Evolutionary conservation across 2,113 vertebrate species (phyloP).

Genomic region (Microtus ochrogaster): DNA sequence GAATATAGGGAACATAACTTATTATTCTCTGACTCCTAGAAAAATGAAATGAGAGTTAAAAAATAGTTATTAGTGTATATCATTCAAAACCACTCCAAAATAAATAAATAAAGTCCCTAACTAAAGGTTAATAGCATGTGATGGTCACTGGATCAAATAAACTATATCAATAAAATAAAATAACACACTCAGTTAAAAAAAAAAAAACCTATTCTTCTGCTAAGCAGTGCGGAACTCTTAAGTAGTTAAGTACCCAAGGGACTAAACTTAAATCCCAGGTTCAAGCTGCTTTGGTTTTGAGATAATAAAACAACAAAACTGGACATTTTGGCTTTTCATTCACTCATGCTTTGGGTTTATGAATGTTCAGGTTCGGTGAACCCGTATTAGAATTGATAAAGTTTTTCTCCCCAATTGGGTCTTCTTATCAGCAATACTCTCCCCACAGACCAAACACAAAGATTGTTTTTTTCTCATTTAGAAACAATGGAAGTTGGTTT

Average conservation of each 20-base stretch:
- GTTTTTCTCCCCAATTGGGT: slow-evolving; percentile 39
- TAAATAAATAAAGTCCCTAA: slow-evolving; percentile 34
- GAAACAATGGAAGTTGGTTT: slow-evolving; percentile 49
- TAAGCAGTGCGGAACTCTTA: slow-evolving; percentile 26
- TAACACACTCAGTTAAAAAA: neutral
- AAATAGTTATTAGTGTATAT: slow-evolving; percentile 73
- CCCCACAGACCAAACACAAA: slow-evolving; percentile 53
- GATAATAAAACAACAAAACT: slow-evolving; percentile 25
- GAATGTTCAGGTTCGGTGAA: neutral
- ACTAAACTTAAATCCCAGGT: slow-evolving; percentile 5
- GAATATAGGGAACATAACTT: slow-evolving; percentile 99
- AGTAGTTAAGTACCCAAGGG: slow-evolving; percentile 19
- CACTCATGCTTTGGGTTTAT: slow-evolving; percentile 45
- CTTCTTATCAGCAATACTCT: slow-evolving; percentile 54
- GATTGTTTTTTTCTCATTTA: slow-evolving; percentile 50
- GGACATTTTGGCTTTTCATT: slow-evolving; percentile 3
- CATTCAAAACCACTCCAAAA: neutral
- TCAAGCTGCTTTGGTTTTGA: slow-evolving; percentile 21
- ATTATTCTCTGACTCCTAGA: slow-evolving; percentile 98
- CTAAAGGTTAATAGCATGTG: neutral
- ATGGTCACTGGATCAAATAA: slow-evolving; percentile 36
- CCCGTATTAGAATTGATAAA: neutral
- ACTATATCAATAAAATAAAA: neutral
- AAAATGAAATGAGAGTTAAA: slow-evolving; percentile 82
- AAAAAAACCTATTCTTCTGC: slow-evolving; percentile 14